Base-by-base conservation (phyloP, 2,888 invertebrate species). In the Oligia latruncula region DNA sequence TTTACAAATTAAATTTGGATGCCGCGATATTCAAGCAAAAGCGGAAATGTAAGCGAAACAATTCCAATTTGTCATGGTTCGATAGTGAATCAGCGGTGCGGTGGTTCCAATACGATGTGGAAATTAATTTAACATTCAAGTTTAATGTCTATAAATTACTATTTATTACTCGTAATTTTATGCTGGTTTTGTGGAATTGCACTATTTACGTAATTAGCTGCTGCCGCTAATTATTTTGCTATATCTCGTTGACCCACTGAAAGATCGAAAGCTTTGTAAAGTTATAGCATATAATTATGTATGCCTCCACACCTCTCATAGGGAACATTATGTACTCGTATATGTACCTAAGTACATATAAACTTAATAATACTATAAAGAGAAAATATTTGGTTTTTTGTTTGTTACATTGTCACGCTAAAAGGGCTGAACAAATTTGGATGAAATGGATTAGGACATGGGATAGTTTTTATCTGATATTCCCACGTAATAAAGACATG, bases 21-120 rank as follows among this genome's bases (percentile, higher is more conserved):
- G 13, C 65, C 35, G 9, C 73, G 71, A 75, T 77, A 75, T 77
- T 89, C 88, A 90, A 91, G 90, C 87, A 78, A 86, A 87, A 88
- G 67, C 80, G 90, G 91, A 91, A 92, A 91, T 91, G 86, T 90
- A 90, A 87, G 90, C 87, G 88, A 92, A 93, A 93, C 93, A 92
- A 93, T 93, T 92, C 91, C 92, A 92, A 93, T 93, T 92, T 93
- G 92, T 93, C 92, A 92, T 88, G 90, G 91, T 90, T 92, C 91
- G 92, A 92, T 92, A 91, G 90, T 88, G 88, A 89, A 88, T 90
- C 87, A 84, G 90, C 71, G 83, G 72, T 71, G 77, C 74, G 72
- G 67, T 66, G 72, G 65, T 40, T 58, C 77, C 74, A 76, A 67
- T 82, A 80, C 75, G 72, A 87, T 65, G 71, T 75, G 46, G 71